Percentiles rank a stretch among this genome's conserved stretches.
phyloP scores from a whole-genome alignment of 2,888 invertebrate genomes.

The Meliscaeva auricollis region DNA sequence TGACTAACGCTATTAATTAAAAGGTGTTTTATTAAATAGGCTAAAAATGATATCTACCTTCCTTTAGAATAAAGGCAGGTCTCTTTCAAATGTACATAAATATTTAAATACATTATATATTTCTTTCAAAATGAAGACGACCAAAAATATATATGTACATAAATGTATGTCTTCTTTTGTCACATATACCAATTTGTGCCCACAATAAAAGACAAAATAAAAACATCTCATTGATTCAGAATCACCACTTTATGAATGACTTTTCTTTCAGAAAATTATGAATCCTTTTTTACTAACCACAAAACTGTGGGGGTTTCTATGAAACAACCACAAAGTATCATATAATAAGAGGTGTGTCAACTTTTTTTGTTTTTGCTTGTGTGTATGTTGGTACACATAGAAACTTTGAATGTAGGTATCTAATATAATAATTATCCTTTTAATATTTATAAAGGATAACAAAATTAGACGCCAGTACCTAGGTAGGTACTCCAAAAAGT shows the following conservation, averaged over 20 bases:
- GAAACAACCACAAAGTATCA: background rate
- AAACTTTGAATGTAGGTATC: background rate
- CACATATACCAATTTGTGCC: background rate
- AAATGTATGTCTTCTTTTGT: background rate
- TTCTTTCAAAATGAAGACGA: background rate
- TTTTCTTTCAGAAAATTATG: background rate
- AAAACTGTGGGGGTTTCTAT: background rate
- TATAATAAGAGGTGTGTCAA: background rate
- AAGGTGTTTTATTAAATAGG: too few species aligned
- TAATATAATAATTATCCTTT: background rate
- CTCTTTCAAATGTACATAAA: too few species aligned
- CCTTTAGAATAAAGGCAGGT: too few species aligned
- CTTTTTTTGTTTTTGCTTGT: background rate
- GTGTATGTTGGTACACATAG: too few species aligned
- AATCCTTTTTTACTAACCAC: background rate
- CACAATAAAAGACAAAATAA: background rate
- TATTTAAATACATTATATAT: too few species aligned
- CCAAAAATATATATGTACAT: too few species aligned
- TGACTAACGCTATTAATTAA: too few species aligned
- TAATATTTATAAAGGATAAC: background rate
- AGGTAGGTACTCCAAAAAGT: constrained; percentile 8
- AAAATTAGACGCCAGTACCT: background rate
- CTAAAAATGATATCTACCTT: too few species aligned
- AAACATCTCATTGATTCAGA: background rate
- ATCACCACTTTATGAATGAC: background rate